Base-by-base conservation (phyloP, 2,113 vertebrate genomes). In the Cyprinodon tularosa region DNA sequence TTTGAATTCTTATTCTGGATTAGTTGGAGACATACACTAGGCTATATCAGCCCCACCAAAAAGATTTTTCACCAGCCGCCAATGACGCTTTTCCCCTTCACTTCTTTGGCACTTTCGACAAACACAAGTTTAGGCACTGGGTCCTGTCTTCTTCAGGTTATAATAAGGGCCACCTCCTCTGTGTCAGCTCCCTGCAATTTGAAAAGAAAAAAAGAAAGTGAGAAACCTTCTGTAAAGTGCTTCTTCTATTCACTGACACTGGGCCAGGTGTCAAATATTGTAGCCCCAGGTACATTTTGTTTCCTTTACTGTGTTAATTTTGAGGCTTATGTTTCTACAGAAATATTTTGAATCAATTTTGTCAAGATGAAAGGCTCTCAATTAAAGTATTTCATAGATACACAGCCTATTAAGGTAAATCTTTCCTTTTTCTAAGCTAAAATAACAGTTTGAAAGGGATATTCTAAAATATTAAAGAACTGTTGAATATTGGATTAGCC, bases 61-160 rank as follows among this genome's bases (percentile, higher is more conserved):
- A 29, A 29, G 29, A 29, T 29, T 29, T 29, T 29, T 1, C 29
- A 29, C 29, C 29, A 29, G 29, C 29, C 29, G 29, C 29, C 81
- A 86, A 74, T 62, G 75, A 79, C 79, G 71, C 72, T 81, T 80
- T 66, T 85, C 73, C 71, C 80, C 75, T 78, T 61, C 68, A 80
- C 68, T 81, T 77, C 78, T 87, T 76, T 90, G 89, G 83, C 81
- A 84, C 80, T 69, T 74, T 13, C 68, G 82, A 83, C 73, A 84
- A 86, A 84, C 75, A 76, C 71, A 66, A 85, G 84, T 42, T 87
- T 86, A 86, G 82, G 80, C 82, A 88, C 84, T 71, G 13, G 57
- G 83, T 73, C 68, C 85, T 3, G 66, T 76, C 86, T 82, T 78
- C 88, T 90, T 92, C 79, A 87, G 86, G 83, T 80, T 72, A 77